Evolutionary conservation across 2,888 invertebrate species (phyloP).

Genomic region (Strigamia maritima): DNA sequence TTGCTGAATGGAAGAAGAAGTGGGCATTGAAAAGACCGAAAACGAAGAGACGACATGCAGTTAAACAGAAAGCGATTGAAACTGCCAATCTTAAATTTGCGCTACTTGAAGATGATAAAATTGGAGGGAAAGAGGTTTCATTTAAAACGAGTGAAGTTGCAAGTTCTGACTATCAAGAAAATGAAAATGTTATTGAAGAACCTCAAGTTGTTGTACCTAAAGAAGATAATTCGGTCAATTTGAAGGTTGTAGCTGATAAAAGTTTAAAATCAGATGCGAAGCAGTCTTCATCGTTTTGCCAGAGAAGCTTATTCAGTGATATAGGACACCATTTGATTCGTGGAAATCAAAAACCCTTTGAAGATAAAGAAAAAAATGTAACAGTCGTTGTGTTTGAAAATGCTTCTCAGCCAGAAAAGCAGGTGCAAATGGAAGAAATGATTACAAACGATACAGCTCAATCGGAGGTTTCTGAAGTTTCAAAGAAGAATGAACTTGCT

Average conservation of each 20-base stretch:
- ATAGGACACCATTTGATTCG: background rate
- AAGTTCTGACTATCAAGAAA: background rate
- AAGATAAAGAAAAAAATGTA: background rate
- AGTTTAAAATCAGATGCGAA: background rate
- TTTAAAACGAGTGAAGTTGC: background rate
- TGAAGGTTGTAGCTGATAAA: background rate
- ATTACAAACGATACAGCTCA: background rate
- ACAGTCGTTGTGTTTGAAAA: background rate
- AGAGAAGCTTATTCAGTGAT: background rate
- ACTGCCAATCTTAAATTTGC: background rate
- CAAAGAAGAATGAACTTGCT: background rate
- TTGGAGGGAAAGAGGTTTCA: background rate
- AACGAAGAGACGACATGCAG: background rate
- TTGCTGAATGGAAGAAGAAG: constrained; percentile 1
- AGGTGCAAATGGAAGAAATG: background rate
- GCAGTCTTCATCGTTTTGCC: background rate
- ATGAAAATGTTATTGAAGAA: background rate
- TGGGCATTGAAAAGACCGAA: background rate
- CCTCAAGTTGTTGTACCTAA: no score
- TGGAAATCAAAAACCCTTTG: background rate
- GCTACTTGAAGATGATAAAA: background rate
- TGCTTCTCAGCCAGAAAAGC: background rate
- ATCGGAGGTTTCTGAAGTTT: background rate
- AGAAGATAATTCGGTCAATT: background rate
- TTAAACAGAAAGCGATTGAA: background rate